Percentiles rank a stretch among this genome's conserved stretches.
Conservation (phyloP, 2,113 vertebrate genomes). For the Scolopax mira region DNA sequence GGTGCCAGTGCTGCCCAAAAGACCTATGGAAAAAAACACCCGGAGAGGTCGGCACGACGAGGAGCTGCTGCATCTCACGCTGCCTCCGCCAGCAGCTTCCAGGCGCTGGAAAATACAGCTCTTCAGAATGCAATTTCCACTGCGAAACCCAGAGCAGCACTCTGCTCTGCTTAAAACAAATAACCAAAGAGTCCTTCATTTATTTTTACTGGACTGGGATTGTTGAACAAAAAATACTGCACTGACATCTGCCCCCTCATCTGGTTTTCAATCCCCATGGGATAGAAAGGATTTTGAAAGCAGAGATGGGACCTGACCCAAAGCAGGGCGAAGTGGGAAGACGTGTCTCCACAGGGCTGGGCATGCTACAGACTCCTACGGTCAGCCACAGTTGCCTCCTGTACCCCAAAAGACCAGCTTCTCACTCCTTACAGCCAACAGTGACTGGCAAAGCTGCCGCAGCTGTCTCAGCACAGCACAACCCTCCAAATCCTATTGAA, state of each 20-base stretch:
- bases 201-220: conserved; percentile 38
- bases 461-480: neutral
- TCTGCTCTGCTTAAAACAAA: neutral
- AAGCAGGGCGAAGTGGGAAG: neutral
- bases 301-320: neutral
- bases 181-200: neutral
- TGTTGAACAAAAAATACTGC: neutral
- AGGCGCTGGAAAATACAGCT: conserved; percentile 27
- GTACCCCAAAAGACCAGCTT: neutral
- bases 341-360: neutral
- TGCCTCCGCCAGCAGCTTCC: neutral
- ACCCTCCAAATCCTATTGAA: neutral
- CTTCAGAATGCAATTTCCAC: conserved; percentile 1
- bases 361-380: fast-evolving
- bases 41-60: neutral
- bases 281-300: neutral
- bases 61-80: neutral
- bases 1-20: neutral
- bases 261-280: neutral
- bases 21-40: neutral
- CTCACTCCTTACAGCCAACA: neutral
- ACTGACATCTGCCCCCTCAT: neutral
- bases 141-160: neutral
- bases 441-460: neutral
- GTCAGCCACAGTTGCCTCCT: neutral